Base-by-base conservation (phyloP, 2,888 invertebrate genomes). In the Tillus elongatus region DNA sequence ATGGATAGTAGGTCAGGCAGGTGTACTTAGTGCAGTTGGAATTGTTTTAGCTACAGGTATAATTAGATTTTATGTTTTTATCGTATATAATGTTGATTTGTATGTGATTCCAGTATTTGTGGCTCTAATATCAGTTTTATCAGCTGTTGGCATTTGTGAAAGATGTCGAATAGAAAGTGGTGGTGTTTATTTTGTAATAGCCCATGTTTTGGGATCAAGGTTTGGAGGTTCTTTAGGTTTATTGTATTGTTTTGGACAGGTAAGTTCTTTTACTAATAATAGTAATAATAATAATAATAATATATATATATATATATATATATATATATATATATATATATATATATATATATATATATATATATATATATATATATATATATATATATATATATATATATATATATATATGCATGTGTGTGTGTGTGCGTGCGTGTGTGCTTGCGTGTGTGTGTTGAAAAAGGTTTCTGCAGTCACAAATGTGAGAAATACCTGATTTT, bases 61-160 rank as follows among this genome's bases (percentile, higher is more conserved):
- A 8, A 29, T 10, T 11, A 6, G 6, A 8, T 9, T 8, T 19
- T 8, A 8, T 19, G n/a, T 19, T 19, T 19, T 19, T 19, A 8
- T n/a, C n/a, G n/a, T n/a, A n/a, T n/a, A n/a, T n/a, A n/a, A n/a
- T n/a, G n/a, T n/a, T n/a, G n/a, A n/a, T 19, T 19, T 19, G 6
- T 19, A 19, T 19, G n/a, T 19, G 6, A 8, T 19, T 19, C n/a
- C 24, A 72, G 92, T 93, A 33, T 77, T 86, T 51, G 83, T 93
- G 46, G 92, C 91, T 15, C 67, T 95, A 53, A 83, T 95, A 52
- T 89, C 92, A 38, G 92, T 95, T 12, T 71, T 96, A 35, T 92
- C 95, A 49, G 93, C 93, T 13, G 90, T 96, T 41, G 96, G 95
- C 30, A 95, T 96, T 52, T 93, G 93, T 70, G 95, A 95, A 65